A percentile compares a stretch with the other conserved stretches of the same genome.
phyloP scores from a whole-genome alignment of 2,888 invertebrate species.

The Lochmaea capreae region DNA sequence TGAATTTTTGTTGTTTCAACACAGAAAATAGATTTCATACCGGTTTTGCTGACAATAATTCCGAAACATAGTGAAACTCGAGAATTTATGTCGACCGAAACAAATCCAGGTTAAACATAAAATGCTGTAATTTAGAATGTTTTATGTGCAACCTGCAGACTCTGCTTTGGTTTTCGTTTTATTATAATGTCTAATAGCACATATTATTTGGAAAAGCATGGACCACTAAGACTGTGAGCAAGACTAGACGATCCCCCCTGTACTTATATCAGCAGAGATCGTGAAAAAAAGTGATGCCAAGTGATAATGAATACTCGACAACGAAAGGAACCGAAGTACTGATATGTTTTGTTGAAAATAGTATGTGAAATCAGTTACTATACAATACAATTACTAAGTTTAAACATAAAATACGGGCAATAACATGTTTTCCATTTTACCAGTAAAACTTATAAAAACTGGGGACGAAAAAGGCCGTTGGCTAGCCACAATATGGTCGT shows the following conservation, averaged over 20 bases:
- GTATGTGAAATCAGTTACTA: too few relatives aligned
- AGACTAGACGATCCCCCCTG: too few relatives aligned
- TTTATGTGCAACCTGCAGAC: slow-evolving; percentile 29
- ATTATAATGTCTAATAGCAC: too few relatives aligned
- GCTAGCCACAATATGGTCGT: neutral
- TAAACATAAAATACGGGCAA: too few relatives aligned
- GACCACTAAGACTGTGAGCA: too few relatives aligned
- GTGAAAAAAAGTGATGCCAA: too few relatives aligned
- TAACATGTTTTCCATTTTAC: neutral
- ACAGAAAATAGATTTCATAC: neutral
- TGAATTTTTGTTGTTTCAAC: neutral
- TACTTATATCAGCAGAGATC: too few relatives aligned
- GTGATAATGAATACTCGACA: too few relatives aligned
- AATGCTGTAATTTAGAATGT: slow-evolving; percentile 28
- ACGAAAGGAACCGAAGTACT: too few relatives aligned
- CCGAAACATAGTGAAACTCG: neutral
- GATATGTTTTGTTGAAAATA: too few relatives aligned
- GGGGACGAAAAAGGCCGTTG: neutral
- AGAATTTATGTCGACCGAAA: slow-evolving; percentile 3
- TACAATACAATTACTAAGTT: too few relatives aligned
- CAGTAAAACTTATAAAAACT: neutral
- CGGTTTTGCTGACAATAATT: slow-evolving; percentile 4
- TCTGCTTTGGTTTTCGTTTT: slow-evolving; percentile 3
- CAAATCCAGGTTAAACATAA: slow-evolving; percentile 19
- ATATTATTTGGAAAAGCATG: too few relatives aligned